A percentile compares a stretch with the other conserved stretches of the same genome.
These are phyloP conservation scores for Cordilura impudica DNA, from an alignment of 2,888 invertebrate genomes.

Conservation along the genomic window DNA sequence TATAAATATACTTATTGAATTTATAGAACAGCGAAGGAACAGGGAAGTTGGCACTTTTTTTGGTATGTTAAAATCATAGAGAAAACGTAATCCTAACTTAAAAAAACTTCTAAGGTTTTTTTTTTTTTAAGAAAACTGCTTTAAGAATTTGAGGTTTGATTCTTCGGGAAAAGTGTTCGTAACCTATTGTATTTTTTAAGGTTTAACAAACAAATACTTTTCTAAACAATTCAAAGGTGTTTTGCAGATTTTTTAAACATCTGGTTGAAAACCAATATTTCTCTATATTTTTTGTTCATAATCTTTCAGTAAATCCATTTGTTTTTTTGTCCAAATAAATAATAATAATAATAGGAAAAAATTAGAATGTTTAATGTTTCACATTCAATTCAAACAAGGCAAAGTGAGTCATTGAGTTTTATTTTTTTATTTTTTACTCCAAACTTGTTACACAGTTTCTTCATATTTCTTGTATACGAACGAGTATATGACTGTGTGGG, in stretches of 20 bases:
- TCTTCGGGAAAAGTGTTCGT: no score
- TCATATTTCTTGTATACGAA: background rate
- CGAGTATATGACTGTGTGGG: background rate
- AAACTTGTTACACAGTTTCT: background rate
- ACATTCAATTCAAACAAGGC: background rate
- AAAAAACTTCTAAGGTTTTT: no score
- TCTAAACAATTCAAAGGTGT: background rate
- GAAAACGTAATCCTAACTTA: no score
- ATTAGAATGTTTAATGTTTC: conserved; percentile 8
- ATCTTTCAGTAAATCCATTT: conserved; percentile 47
- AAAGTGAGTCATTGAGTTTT: conserved; percentile 44
- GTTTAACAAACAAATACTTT: background rate
- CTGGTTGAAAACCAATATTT: background rate
- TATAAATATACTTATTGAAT: no score
- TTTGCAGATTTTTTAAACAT: background rate
- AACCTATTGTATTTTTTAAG: no score
- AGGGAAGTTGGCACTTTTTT: no score
- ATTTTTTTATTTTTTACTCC: background rate
- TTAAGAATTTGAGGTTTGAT: no score
- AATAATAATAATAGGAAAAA: background rate
- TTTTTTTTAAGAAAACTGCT: no score
- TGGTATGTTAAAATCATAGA: no score
- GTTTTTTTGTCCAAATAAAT: background rate
- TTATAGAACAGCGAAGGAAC: no score
- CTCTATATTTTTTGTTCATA: conserved; percentile 9